A percentile compares a stretch with the other conserved stretches of the same genome.
Conservation (phyloP, 1,140 invertebrate genomes). For the Sinella curviseta region DNA sequence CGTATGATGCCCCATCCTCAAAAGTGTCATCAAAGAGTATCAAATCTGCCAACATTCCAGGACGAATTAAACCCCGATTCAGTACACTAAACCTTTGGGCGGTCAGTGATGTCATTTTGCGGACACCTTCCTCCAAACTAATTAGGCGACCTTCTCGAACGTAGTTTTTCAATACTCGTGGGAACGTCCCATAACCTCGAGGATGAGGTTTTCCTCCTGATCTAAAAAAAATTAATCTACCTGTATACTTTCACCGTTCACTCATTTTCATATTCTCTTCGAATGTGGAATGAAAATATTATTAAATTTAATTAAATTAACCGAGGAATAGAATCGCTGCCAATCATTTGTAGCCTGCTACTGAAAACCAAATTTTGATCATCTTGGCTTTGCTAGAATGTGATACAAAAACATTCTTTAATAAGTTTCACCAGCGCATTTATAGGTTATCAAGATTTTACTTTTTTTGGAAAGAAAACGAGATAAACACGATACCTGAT, state of each 20-base stretch:
- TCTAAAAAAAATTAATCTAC: no score
- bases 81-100: slow-evolving; percentile 36
- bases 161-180: slow-evolving; percentile 38
- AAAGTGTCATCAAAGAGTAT: slow-evolving; percentile 36
- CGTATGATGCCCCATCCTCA: slow-evolving; percentile 36
- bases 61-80: slow-evolving; percentile 35
- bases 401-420: no score
- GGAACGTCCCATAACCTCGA: slow-evolving; percentile 40
- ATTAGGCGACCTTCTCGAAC: slow-evolving; percentile 26
- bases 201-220: slow-evolving; percentile 44
- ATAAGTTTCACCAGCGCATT: no score
- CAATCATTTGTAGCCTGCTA: slow-evolving; percentile 38
- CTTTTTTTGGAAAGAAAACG: no score
- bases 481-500: no score
- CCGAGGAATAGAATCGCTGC: slow-evolving; percentile 45
- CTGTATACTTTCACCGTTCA: no score
- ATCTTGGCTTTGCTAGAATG: slow-evolving; percentile 33
- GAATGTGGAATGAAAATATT: no score
- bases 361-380: slow-evolving; percentile 38
- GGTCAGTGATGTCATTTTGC: slow-evolving; percentile 38
- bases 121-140: slow-evolving; percentile 39
- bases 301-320: neutral
- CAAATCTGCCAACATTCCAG: slow-evolving; percentile 40
- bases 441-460: no score
- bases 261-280: no score